Evolutionary conservation across 2,113 vertebrate genomes (phyloP).

Genomic region (Buteo buteo): DNA sequence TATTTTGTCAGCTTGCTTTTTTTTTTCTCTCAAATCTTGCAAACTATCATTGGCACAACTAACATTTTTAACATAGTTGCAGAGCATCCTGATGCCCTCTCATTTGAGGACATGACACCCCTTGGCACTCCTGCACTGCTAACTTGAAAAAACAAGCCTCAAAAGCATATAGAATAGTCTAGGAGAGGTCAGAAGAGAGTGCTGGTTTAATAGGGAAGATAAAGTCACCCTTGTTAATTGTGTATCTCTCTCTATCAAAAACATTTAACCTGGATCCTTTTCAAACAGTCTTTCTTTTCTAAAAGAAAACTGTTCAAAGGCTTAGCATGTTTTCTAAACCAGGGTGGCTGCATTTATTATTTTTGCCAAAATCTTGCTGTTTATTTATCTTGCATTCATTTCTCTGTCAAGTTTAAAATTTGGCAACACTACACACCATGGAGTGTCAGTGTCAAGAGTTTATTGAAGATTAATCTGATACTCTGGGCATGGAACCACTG

Average conservation of each 20-base stretch:
- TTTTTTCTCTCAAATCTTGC: background rate
- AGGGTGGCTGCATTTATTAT: conserved; percentile 33
- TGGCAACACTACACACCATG: background rate
- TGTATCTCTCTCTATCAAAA: conserved; percentile 38
- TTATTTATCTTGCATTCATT: conserved; percentile 54
- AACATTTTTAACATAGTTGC: background rate
- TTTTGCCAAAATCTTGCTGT: conserved; percentile 25
- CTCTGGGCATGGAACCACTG: background rate
- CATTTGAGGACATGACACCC: background rate
- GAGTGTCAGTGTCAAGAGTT: conserved; percentile 18
- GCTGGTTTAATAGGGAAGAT: conserved; percentile 4
- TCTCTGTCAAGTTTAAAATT: conserved; percentile 14
- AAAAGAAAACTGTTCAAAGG: conserved; percentile 52
- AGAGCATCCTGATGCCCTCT: background rate
- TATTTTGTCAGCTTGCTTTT: background rate
- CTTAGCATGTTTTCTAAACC: conserved; percentile 53
- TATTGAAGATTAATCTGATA: background rate
- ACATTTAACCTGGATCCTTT: conserved; percentile 69
- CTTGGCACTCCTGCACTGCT: background rate
- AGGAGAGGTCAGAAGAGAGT: background rate
- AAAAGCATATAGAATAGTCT: background rate
- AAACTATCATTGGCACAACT: background rate
- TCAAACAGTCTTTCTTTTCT: conserved; percentile 44
- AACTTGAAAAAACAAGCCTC: background rate
- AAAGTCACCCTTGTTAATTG: conserved; percentile 25